Evolutionary conservation across 1,140 invertebrate genomes (phyloP).

Genomic region (Lasioglossum baleicum): DNA sequence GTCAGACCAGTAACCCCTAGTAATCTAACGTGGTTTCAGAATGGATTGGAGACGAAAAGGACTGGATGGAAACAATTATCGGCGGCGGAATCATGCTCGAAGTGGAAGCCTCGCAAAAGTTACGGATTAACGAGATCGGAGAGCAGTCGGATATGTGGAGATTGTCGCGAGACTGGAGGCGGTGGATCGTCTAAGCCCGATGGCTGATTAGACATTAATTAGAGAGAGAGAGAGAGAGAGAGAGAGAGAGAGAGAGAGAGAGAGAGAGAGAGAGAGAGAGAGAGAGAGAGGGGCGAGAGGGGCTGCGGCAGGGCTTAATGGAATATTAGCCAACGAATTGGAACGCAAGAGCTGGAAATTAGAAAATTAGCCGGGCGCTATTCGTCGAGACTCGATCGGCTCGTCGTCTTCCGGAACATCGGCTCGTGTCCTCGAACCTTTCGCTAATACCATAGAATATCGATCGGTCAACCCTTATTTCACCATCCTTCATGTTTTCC

Average conservation of each 20-base stretch:
- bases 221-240: conserved; percentile 36
- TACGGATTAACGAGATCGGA: conserved; percentile 4
- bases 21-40: too few species aligned
- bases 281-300: conserved; percentile 53
- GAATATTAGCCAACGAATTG: conserved; percentile 72
- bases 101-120: neutral
- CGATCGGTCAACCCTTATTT: neutral
- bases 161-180: conserved; percentile 30
- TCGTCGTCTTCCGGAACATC: conserved; percentile 8
- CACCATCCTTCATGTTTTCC: too few species aligned
- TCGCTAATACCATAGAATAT: neutral
- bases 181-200: conserved; percentile 51
- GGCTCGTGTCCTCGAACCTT: neutral
- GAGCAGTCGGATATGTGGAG: conserved; percentile 10
- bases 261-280: too few species aligned
- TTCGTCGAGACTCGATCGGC: conserved; percentile 28
- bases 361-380: conserved; percentile 68
- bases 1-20: too few species aligned
- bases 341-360: conserved; percentile 70
- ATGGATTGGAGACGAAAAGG: neutral
- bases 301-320: conserved; percentile 66
- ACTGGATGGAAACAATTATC: conserved; percentile 2
- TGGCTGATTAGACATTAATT: conserved; percentile 74
- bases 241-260: too few species aligned
- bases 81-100: neutral